Conservation (phyloP, 2,797 vertebrate species). For the Amphiprion clarkii region DNA sequence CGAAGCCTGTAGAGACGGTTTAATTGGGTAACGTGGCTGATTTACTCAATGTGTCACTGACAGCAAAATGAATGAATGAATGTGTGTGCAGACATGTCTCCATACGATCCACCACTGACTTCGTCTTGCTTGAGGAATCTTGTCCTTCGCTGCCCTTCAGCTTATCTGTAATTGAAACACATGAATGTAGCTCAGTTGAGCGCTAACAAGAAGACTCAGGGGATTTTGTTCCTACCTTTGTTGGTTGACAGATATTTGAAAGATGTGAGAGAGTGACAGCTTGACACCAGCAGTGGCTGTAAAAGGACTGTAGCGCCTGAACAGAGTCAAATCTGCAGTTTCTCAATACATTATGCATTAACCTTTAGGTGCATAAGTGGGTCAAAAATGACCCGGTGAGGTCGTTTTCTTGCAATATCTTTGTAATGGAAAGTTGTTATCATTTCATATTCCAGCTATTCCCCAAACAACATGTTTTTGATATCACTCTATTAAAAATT, state of each 20-base stretch:
- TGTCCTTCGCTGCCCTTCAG: conserved; percentile 51
- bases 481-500: no score
- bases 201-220: not conserved
- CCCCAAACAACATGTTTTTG: no score
- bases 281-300: not conserved
- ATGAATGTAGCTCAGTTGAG: conserved; percentile 11
- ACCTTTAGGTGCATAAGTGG: not conserved
- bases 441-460: no score
- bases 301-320: conserved; percentile 16
- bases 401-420: no score
- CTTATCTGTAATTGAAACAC: conserved; percentile 42
- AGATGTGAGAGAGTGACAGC: conserved; percentile 24
- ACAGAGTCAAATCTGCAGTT: not conserved
- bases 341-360: conserved; percentile 19
- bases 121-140: conserved; percentile 15
- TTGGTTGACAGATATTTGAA: conserved; percentile 24
- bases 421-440: no score
- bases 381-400: no score
- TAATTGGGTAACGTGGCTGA: conserved; percentile 27
- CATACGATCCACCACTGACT: conserved; percentile 1
- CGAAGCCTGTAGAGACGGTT: not conserved
- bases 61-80: conserved; percentile 1
- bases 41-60: conserved; percentile 36
- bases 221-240: conserved; percentile 10
- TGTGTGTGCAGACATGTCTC: conserved; percentile 20